Base-by-base conservation (phyloP, 2,113 vertebrate genomes). In the Anguilla japonica region DNA sequence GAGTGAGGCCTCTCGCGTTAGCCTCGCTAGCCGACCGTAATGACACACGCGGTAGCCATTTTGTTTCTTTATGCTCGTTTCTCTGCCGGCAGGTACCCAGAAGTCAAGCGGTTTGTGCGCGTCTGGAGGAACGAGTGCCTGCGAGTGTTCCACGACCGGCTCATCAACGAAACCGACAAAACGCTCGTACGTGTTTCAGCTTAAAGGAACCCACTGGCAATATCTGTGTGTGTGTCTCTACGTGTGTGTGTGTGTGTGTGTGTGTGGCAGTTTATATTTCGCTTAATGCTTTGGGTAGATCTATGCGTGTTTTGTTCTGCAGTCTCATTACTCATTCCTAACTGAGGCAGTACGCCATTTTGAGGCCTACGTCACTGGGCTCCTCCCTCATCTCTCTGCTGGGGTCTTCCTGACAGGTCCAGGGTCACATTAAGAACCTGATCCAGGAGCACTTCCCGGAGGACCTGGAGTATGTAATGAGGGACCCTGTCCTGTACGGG, bases 71-170 rank as follows among this genome's bases (percentile, higher is more conserved):
- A 53, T 56, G 26, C 71, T 82, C 75, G 26, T 8, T 4, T 82
- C 86, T 57, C 81, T 86, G 63, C 86, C 82, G 85, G 71, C 87
- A 99, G 98, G 91, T 98, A 98, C 94, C 93, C 94, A 84, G 97
- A 93, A 0, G 95, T 96, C 82, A 81, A 93, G 41, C 96, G 98
- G 88, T 99, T 99, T 96, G 97, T 98, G 84, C 95, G 98, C 79
- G 97, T 98, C 2, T 99, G 98, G 98, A 97, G 98, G 89, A 99
- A 99, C 29, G 98, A 99, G 84, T 98, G 97, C 89, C 93, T 99
- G 89, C 94, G 98, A 85, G 97, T 99, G 91, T 99, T 99, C 91
- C 97, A 99, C 3, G 98, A 99, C 93, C 95, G 98, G 83, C 94
- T 99, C 43, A 97, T 97, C 91, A 96, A 97, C 88, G 94, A 98